Base-by-base conservation (phyloP, 2,113 vertebrate species). In the Rhizomys pruinosus region DNA sequence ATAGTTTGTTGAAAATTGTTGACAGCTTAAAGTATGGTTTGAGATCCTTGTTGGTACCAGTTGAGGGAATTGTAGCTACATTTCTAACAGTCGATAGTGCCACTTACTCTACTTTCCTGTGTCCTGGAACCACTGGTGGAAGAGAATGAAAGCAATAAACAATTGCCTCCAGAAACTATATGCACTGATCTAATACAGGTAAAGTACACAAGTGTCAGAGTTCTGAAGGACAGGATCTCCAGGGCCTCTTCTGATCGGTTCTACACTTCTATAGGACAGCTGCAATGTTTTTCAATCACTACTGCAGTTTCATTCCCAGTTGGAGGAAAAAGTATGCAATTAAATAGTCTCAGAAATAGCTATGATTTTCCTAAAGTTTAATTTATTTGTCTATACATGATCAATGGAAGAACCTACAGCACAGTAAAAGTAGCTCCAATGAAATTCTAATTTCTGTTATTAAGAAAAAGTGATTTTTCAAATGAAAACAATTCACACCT, bases 291-390 rank as follows among this genome's bases (percentile, higher is more conserved):
- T 87, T 1, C 13, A 82, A 34, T 76, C 74, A 57, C 42, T 64
- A 42, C 34, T 55, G 39, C 9, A 78, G 32, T 71, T 88, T 90
- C 25, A 71, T 59, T 69, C 12, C 5, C 29, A 80, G 20, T 29
- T 71, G 13, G 3, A 10, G 42, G 20, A 7, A 44, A 80, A 76
- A 32, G 22, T 16, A 11, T 88, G n/a, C n/a, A 17, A 69, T 59
- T 93, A 71, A 84, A 39, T 89, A 94, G 3, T 2, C n/a, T 88
- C 84, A 44, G 52, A 63, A 77, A n/a, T 5, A 72, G 20, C 34
- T 78, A 3, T 89, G n/a, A 71, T 95, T 92, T 90, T 81, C 72
- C 63, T 74, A 72, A 61, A 82, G 47, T 47, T 87, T 80, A 66
- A 87, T 93, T 81, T 92, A 17, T 94, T 78, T 88, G 47, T 3